These are phyloP conservation scores for Geopemphigus sp. DNA, from an alignment of 1,140 invertebrate genomes.

Conservation along the genomic window DNA sequence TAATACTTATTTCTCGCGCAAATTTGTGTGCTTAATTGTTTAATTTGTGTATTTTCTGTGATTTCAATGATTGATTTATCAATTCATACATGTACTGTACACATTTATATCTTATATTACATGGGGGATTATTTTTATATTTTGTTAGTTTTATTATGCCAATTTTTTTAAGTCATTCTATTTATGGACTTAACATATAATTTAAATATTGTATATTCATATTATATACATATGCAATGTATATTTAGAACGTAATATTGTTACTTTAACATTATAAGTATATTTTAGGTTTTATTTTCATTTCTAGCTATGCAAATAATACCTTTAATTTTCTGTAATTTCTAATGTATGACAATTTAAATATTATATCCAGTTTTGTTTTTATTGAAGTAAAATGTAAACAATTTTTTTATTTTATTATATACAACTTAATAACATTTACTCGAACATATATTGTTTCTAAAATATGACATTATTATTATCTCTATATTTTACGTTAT, in stretches of 20 bases:
- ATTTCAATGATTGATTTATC: conserved; percentile 10
- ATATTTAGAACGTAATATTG: background rate
- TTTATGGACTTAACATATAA: background rate
- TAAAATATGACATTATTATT: too few species aligned
- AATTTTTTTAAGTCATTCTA: background rate
- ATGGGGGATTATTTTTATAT: background rate
- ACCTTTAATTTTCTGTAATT: background rate
- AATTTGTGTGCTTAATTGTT: background rate
- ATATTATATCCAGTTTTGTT: background rate
- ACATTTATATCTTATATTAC: background rate
- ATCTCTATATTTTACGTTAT: background rate
- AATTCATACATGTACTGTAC: background rate
- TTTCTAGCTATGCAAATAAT: background rate
- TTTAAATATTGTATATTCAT: background rate
- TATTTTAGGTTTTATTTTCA: background rate
- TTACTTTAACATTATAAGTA: background rate
- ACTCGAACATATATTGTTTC: background rate
- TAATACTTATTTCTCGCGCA: background rate
- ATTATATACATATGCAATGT: background rate
- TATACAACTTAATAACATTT: background rate
- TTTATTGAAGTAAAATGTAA: conserved; percentile 8
- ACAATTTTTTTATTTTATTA: background rate
- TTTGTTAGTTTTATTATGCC: background rate
- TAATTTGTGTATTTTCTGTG: conserved; percentile 10
- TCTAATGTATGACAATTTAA: conserved; percentile 5